Percentiles rank a stretch among this genome's conserved stretches.
phyloP scores from a whole-genome alignment of 2,797 vertebrate species.

The Anguilla obscura region DNA sequence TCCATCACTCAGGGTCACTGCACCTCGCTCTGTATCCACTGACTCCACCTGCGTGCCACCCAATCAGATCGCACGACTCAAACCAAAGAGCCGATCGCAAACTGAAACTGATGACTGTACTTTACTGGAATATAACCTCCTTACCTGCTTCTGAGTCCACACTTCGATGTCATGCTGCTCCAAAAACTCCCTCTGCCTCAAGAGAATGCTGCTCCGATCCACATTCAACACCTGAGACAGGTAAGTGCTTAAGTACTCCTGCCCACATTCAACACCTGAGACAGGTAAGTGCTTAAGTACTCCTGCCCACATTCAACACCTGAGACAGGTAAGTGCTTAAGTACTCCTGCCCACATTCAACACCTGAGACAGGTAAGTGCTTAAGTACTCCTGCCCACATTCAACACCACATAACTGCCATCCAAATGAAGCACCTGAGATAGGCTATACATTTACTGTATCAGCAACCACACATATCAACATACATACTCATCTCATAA shows the following conservation, averaged over 20 bases:
- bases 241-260: slow-evolving; percentile 28
- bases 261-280: slow-evolving; percentile 68
- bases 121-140: not conserved
- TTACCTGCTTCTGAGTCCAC: slow-evolving; percentile 79
- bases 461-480: not conserved
- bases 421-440: slow-evolving; percentile 48
- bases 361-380: slow-evolving; percentile 49
- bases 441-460: not conserved
- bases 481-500: not conserved
- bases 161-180: slow-evolving; percentile 72
- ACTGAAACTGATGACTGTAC: not conserved
- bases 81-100: slow-evolving; percentile 5
- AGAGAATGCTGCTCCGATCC: slow-evolving; percentile 68
- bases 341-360: slow-evolving; percentile 64
- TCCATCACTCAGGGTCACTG: slow-evolving; percentile 69
- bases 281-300: slow-evolving; percentile 21
- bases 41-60: slow-evolving; percentile 69
- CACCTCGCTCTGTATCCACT: slow-evolving; percentile 67
- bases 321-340: slow-evolving; percentile 31
- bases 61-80: not conserved
- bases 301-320: slow-evolving; percentile 70
- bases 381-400: slow-evolving; percentile 56
- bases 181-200: slow-evolving; percentile 77
- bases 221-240: slow-evolving; percentile 64
- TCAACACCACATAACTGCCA: slow-evolving; percentile 60